Conservation (phyloP, 92 coral and sea anemone genomes). For the Porites lobata region DNA sequence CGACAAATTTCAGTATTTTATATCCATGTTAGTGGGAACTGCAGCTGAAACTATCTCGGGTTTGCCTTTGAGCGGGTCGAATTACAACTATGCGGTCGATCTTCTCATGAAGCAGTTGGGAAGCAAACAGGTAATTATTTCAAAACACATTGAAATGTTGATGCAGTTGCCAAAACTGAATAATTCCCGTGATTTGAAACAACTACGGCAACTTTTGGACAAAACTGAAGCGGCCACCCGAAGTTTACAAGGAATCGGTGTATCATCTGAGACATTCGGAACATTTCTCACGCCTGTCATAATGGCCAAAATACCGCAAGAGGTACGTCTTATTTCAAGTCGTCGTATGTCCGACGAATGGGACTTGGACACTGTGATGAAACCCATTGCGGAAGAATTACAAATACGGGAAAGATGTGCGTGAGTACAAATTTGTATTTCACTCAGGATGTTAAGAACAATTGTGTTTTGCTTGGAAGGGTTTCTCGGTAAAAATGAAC, state of each 20-base stretch:
- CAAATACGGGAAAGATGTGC: not conserved
- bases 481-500: conserved; percentile 67
- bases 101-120: not conserved
- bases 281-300: not conserved
- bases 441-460: no score
- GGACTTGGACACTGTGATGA: not conserved
- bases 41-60: not conserved
- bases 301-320: not conserved
- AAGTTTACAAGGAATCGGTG: not conserved
- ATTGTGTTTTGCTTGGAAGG: conserved; percentile 27
- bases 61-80: not conserved
- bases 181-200: not conserved
- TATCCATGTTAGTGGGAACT: not conserved
- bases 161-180: not conserved
- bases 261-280: not conserved
- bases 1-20: not conserved
- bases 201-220: conserved; percentile 3
- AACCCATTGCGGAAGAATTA: not conserved
- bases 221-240: not conserved
- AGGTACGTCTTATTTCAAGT: not conserved
- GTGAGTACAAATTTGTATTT: no score
- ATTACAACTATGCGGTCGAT: conserved; percentile 1
- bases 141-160: not conserved
- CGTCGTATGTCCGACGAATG: not conserved
- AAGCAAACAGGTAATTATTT: not conserved